A percentile compares a stretch with the other conserved stretches of the same genome.
phyloP scores from a whole-genome alignment of 2,888 invertebrate genomes.

The Epistrophe eligans region DNA sequence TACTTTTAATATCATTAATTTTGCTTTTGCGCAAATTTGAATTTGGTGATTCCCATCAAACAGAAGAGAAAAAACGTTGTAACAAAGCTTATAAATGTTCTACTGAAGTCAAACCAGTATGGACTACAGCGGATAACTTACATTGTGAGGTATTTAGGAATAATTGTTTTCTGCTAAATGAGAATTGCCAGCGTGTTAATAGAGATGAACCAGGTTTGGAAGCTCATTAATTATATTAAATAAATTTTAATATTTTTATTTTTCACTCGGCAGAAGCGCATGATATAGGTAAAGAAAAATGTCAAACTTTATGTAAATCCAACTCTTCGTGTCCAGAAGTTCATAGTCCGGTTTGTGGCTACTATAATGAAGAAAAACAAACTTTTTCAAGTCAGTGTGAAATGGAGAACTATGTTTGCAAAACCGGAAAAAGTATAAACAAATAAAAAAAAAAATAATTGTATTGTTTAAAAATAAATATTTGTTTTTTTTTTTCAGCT shows the following conservation, averaged over 20 bases:
- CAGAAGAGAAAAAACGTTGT: slow-evolving; percentile 5
- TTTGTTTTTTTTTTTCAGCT: background rate
- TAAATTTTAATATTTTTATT: background rate
- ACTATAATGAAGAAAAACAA: slow-evolving; percentile 39
- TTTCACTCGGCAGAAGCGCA: slow-evolving; percentile 14
- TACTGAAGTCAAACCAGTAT: slow-evolving; percentile 34
- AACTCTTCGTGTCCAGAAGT: slow-evolving; percentile 20
- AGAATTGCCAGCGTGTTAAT: slow-evolving; percentile 31
- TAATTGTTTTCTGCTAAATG: slow-evolving; percentile 44
- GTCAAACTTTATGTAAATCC: slow-evolving; percentile 48
- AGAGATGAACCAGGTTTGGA: slow-evolving; percentile 17
- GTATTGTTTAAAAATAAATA: background rate
- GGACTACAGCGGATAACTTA: slow-evolving; percentile 62
- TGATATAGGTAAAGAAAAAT: slow-evolving; percentile 25
- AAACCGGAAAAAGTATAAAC: slow-evolving; percentile 43
- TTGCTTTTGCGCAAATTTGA: background rate
- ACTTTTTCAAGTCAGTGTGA: slow-evolving; percentile 57
- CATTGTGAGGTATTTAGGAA: slow-evolving; percentile 67
- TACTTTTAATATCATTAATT: slow-evolving; percentile 8
- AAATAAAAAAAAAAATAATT: background rate
- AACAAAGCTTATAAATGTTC: slow-evolving; percentile 30
- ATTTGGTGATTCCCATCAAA: slow-evolving; percentile 7
- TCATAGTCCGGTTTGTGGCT: slow-evolving; percentile 57
- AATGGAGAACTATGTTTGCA: slow-evolving; percentile 57
- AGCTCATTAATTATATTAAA: background rate